Evolutionary conservation across 2,113 vertebrate species (phyloP), one percentile per base, ranked within the genome.

Genomic region (Tor tambroides): DNA sequence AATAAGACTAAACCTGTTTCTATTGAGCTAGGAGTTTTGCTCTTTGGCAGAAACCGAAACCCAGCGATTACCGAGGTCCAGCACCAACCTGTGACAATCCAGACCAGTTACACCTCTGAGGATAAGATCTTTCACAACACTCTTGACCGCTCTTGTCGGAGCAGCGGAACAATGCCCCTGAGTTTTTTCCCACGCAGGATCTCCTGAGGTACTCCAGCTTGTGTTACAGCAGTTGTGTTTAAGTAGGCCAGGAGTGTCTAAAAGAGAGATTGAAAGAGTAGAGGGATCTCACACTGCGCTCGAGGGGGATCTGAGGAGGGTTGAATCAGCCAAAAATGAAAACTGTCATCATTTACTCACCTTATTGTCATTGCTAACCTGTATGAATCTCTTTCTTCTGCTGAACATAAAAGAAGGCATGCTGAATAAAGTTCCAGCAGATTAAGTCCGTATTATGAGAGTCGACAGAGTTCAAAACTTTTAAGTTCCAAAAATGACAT

Each of bases 111-210:
- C 83, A 77, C 41, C 56, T 46, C 41, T 63, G 78, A 85, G 61
- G 51, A 87, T 72, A 82, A 89, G 76, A 85, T 79, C 72, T 85
- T 85, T 81, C 85, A 76, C 74, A 89, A 78, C 69, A 61, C 71
- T 74, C 54, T 67, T 78, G 43, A 19, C 56, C 43, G 11, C 79
- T 76, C 56, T 59, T 77, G 87, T 82, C 82, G 4, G 46, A 46
- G 28, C 43, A 38, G 28, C 21, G 77, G 72, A 88, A 88, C 89
- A 88, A 90, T 83, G 21, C 51, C 76, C 72, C 35, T 38, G 85
- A 83, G 74, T 74, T 80, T 83, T 77, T 90, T 88, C 87, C 85
- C 87, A 88, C 65, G 71, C 72, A 87, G 51, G 15, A 83, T 75
- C 83, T 75, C 72, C 65, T 67, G 49, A 82, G 23, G 21, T 41